These are phyloP conservation scores for Umimayanthus chanpuru DNA, from an alignment of 92 coral and sea anemone genomes.

Conservation along the genomic window DNA sequence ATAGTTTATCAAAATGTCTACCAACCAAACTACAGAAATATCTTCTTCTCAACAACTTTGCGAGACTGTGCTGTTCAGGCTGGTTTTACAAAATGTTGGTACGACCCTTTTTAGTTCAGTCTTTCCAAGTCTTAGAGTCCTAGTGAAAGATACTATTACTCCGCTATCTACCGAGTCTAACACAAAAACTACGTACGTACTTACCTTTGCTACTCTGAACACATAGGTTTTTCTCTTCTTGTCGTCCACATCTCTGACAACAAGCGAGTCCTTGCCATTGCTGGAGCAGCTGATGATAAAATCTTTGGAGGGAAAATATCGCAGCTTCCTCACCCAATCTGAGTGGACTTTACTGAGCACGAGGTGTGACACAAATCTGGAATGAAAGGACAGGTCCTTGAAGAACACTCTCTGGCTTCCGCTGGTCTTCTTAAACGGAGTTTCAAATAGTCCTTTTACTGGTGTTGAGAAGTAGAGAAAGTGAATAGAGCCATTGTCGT, in stretches of 20 bases:
- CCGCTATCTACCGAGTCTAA: too few species aligned
- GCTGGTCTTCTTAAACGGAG: slow-evolving; percentile 89
- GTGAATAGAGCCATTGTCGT: slow-evolving; percentile 87
- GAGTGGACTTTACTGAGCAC: slow-evolving; percentile 75
- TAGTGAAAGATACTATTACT: background rate
- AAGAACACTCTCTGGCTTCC: slow-evolving; percentile 87
- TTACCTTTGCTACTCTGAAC: slow-evolving; percentile 89
- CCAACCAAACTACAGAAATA: too few species aligned
- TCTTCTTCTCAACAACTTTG: too few species aligned
- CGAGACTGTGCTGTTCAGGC: too few species aligned
- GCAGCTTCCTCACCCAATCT: slow-evolving; percentile 93
- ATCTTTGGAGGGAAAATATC: slow-evolving; percentile 76
- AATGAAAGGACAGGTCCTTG: slow-evolving; percentile 77
- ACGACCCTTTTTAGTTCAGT: too few species aligned
- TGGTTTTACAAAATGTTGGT: too few species aligned
- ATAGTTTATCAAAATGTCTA: too few species aligned
- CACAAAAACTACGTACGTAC: background rate
- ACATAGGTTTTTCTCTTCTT: slow-evolving; percentile 88
- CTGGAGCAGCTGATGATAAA: slow-evolving; percentile 89
- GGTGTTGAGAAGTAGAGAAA: slow-evolving; percentile 79
- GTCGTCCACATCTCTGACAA: slow-evolving; percentile 82
- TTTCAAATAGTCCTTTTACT: slow-evolving; percentile 89
- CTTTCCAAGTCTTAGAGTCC: background rate
- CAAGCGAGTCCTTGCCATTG: slow-evolving; percentile 82
- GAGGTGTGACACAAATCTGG: slow-evolving; percentile 72